These are phyloP conservation scores for Drosophila subsilvestris DNA, from an alignment of 2,888 invertebrate genomes.

Conservation along the genomic window DNA sequence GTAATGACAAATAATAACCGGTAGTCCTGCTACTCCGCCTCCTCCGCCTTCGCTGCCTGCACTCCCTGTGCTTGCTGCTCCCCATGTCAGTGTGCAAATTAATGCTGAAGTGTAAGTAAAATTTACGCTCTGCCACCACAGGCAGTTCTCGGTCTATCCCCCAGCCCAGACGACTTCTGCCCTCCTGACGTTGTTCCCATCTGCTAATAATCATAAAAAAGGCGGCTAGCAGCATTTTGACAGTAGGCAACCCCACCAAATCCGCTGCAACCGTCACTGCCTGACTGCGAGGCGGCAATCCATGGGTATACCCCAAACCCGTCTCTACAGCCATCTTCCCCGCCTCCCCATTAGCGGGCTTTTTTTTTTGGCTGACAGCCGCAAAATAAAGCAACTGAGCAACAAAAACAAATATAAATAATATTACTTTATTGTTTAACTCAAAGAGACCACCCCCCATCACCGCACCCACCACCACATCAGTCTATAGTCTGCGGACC, in stretches of 20 bases:
- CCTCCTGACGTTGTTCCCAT: conserved; percentile 33
- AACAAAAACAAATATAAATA: conserved; percentile 66
- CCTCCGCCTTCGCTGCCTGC: conserved; percentile 6
- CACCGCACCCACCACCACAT: conserved; percentile 24
- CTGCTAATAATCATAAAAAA: conserved; percentile 77
- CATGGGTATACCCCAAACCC: conserved; percentile 33
- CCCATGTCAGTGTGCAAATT: conserved; percentile 63
- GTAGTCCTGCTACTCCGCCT: conserved; percentile 24
- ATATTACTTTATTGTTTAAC: conserved; percentile 69
- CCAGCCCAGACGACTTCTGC: background rate
- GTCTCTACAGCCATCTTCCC: background rate
- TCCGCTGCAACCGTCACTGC: conserved; percentile 18
- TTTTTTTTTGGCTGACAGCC: conserved; percentile 61
- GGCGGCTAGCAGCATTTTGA: conserved; percentile 62
- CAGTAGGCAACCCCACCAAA: conserved; percentile 45
- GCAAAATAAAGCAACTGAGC: conserved; percentile 51
- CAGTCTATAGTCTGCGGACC: conserved; percentile 16
- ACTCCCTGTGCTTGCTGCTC: conserved; percentile 5
- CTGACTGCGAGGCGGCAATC: conserved; percentile 26
- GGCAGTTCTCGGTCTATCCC: conserved; percentile 2
- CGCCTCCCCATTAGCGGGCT: conserved; percentile 1
- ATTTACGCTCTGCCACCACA: conserved; percentile 63
- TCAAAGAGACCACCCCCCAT: conserved; percentile 5
- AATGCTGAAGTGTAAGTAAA: conserved; percentile 77
- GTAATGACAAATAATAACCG: conserved; percentile 78